Conservation (phyloP, 2,797 vertebrate species). For the Capromys pilorides region DNA sequence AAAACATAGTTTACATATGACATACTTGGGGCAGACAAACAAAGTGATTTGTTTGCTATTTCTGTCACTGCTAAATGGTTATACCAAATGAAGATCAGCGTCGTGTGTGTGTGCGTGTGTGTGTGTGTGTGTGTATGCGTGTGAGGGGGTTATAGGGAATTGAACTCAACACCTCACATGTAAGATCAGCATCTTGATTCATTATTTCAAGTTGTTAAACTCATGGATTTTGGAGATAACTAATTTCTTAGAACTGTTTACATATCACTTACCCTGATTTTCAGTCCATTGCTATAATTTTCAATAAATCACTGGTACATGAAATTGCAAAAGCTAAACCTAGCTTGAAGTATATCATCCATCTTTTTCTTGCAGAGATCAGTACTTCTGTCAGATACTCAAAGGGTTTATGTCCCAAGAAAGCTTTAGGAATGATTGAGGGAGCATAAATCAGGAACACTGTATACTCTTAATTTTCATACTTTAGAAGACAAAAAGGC, state of each 20-base stretch:
- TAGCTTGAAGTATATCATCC: background rate
- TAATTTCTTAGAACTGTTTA: slow-evolving; percentile 49
- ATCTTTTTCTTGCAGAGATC: background rate
- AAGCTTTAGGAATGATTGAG: slow-evolving; percentile 16
- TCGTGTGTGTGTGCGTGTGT: no score
- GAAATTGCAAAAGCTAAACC: slow-evolving; percentile 37
- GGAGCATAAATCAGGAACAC: background rate
- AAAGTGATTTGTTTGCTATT: slow-evolving; percentile 3
- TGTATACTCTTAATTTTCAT: background rate
- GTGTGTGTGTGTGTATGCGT: no score
- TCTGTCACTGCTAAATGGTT: background rate
- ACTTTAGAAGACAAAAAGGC: background rate
- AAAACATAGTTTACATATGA: slow-evolving; percentile 31
- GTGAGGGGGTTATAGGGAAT: no score
- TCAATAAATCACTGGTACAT: background rate
- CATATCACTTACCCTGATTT: background rate
- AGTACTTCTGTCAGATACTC: background rate
- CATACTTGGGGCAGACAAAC: background rate
- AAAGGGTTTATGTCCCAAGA: background rate
- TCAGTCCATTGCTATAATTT: background rate
- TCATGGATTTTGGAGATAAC: background rate
- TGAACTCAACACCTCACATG: no score
- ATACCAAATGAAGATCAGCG: slow-evolving; percentile 39
- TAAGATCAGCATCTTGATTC: slow-evolving; percentile 24
- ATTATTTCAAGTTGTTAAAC: background rate